Evolutionary conservation across 1,140 invertebrate species (phyloP), one percentile per base, ranked within the genome.

Genomic region (Drosophila ohnishii): DNA sequence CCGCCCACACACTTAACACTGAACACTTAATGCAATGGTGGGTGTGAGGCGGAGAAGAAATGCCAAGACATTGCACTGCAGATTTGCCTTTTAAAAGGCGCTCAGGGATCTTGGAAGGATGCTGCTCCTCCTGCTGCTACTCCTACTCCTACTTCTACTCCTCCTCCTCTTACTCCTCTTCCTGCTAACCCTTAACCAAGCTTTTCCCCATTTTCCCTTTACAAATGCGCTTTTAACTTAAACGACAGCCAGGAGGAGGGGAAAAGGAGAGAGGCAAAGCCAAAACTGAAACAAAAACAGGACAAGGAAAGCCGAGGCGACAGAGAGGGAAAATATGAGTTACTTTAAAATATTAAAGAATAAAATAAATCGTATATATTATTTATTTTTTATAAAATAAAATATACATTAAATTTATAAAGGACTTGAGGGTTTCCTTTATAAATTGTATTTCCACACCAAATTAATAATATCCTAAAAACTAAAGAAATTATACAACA

Each of bases 171-270:
- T n/a, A n/a, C n/a, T n/a, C 16, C 48, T 28, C 25, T 7, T 16
- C 3, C 1, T 22, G 32, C 16, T 14, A 19, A 14, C 11, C 32
- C 14, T 35, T 35, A 35, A 19, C 32, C 19, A 4, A 53, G 51
- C 51, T 55, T 55, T 28, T 37, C 16, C 14, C 50, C 56, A 19
- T 60, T 16, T 19, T 34, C 34, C 58, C 55, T 77, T 87, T 87
- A 82, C 83, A 87, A 85, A 87, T 87, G 83, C 83, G 78, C 82
- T 82, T 87, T 85, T 82, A 85, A 85, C 83, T 82, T 82, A 87
- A 87, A 87, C 75, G 82, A 87, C 83, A 87, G 78, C 70, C 61
- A 62, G 69, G 59, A 37, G 61, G 53, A 56, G 22, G 59, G 16
- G 4, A 9, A 16, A 25, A 19, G 25, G 25, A 28, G 28, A 6